phyloP scores from a whole-genome alignment of 2,797 vertebrate species.

The Todus mexicanus region DNA sequence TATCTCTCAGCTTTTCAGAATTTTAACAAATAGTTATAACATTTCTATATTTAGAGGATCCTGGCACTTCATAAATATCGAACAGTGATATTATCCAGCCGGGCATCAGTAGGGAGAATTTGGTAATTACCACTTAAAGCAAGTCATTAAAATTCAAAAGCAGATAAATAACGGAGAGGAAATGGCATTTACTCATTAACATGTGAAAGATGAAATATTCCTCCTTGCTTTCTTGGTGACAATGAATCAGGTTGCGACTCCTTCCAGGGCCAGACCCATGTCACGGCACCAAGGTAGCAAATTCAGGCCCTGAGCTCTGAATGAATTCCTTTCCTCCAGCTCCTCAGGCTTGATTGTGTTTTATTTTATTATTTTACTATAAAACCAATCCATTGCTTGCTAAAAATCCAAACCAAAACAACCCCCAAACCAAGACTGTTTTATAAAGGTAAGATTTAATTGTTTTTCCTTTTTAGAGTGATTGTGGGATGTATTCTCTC shows the following conservation, averaged over 20 bases:
- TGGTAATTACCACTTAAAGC: slow-evolving; percentile 60
- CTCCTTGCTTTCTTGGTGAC: neutral
- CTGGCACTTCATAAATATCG: slow-evolving; percentile 66
- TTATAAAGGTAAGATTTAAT: neutral
- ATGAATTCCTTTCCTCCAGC: neutral
- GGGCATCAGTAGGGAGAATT: slow-evolving; percentile 39
- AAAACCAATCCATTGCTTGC: neutral
- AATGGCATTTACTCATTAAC: slow-evolving; percentile 57
- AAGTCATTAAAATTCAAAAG: slow-evolving; percentile 64
- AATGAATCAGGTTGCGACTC: neutral
- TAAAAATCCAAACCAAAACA: neutral
- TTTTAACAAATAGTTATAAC: slow-evolving; percentile 65
- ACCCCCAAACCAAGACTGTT: neutral
- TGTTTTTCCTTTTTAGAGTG: neutral
- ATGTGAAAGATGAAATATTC: slow-evolving; percentile 21
- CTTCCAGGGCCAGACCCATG: neutral
- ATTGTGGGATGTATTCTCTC: neutral
- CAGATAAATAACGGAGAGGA: slow-evolving; percentile 34
- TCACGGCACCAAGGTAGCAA: neutral
- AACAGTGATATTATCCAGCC: slow-evolving; percentile 45
- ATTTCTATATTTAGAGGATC: slow-evolving; percentile 66
- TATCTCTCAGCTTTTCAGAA: slow-evolving; percentile 58
- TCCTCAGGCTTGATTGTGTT: neutral
- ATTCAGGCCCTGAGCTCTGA: neutral
- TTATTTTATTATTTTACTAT: too few relatives aligned